Conservation (phyloP, 2,888 invertebrate species). For the Gymnocheta viridis region DNA sequence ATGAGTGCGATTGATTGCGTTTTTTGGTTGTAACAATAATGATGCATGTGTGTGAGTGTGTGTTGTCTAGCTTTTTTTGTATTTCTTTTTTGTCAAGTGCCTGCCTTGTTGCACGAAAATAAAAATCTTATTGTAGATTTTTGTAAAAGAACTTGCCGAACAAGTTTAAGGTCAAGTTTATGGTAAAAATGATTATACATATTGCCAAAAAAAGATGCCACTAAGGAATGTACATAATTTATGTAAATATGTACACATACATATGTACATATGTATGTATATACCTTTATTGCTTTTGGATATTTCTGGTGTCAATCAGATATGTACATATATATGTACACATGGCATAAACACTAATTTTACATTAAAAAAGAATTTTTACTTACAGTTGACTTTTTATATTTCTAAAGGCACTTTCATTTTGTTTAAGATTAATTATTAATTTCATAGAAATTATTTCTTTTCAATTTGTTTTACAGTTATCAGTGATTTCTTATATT, state of each 20-base stretch:
- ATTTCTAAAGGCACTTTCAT: background rate
- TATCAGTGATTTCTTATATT: background rate
- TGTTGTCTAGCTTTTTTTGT: constrained; percentile 46
- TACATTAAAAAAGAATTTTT: background rate
- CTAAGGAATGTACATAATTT: background rate
- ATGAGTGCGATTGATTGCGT: background rate
- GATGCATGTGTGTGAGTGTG: background rate
- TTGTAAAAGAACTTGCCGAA: constrained; percentile 71
- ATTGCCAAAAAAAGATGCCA: constrained; percentile 29
- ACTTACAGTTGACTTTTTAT: constrained; percentile 1
- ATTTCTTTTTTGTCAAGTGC: constrained; percentile 6
- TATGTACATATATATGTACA: too few relatives aligned
- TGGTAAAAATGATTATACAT: constrained; percentile 51
- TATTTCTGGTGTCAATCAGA: background rate
- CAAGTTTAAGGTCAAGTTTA: constrained; percentile 75
- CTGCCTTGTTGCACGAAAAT: constrained; percentile 29
- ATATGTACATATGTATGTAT: too few relatives aligned
- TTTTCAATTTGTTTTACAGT: background rate
- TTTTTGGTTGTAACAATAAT: background rate
- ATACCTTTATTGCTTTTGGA: too few relatives aligned
- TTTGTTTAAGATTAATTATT: background rate
- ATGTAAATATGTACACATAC: too few relatives aligned
- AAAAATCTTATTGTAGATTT: constrained; percentile 54
- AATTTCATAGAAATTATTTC: background rate
- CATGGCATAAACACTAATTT: background rate